Percentiles rank a stretch among this genome's conserved stretches.
phyloP scores from a whole-genome alignment of 1,140 invertebrate species.

The Drosophila equinoxialis region DNA sequence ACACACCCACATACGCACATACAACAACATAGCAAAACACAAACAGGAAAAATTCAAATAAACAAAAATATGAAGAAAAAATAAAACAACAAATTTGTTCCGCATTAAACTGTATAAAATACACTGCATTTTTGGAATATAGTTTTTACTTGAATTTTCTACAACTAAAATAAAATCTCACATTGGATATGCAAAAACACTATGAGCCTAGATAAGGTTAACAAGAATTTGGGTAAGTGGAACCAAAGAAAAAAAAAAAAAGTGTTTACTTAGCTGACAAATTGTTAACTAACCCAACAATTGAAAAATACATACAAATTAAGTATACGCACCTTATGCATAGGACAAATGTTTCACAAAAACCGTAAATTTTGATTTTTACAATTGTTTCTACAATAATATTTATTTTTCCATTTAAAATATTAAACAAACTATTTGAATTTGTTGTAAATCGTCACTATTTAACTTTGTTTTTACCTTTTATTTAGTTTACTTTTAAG shows the following conservation, averaged over 20 bases:
- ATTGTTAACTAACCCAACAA: constrained; percentile 1
- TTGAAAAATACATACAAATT: background rate
- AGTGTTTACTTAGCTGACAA: constrained; percentile 1
- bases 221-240: constrained; percentile 5
- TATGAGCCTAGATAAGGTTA: background rate
- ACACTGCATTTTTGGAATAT: constrained; percentile 17
- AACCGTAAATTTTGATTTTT: background rate
- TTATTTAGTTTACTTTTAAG: no score
- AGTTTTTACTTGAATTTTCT: constrained; percentile 5
- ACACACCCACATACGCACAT: constrained; percentile 1
- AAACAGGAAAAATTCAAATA: constrained; percentile 20
- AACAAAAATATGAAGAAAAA: constrained; percentile 10
- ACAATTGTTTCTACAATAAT: background rate
- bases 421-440: no score
- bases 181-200: constrained; percentile 1
- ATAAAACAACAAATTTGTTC: constrained; percentile 35
- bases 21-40: constrained; percentile 9
- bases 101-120: constrained; percentile 50
- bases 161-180: background rate
- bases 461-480: no score
- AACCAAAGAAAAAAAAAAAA: background rate
- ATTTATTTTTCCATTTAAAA: no score
- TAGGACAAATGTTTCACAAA: background rate
- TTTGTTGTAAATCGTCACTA: no score
- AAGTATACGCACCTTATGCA: background rate